Base-by-base conservation (phyloP, 2,797 vertebrate genomes). In the Gymnoscopelus microlampas region DNA sequence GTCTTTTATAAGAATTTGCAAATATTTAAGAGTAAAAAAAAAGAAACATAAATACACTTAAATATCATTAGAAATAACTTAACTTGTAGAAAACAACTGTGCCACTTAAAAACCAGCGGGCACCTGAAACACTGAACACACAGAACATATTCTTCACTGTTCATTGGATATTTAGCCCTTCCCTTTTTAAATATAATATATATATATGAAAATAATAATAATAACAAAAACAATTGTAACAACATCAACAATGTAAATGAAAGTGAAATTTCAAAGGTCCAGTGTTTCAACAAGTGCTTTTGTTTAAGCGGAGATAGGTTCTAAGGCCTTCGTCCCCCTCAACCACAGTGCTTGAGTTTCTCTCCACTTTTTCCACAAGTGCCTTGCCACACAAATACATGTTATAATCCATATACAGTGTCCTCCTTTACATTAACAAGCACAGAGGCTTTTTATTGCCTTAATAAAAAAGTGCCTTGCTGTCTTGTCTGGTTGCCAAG, bases 51-150 rank as follows among this genome's bases (percentile, higher is more conserved):
- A 95, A 95, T 94, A 94, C 84, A 89, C 74, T 94, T 92, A 93
- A 94, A 91, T 94, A 94, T 88, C 78, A 82, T 90, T 88, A 82
- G 82, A 89, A 94, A 94, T 94, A 94, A 94, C 88, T 94, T 94
- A 93, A 90, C 87, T 86, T 76, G 89, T 90, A 89, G 92, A 88
- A 92, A 89, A 82, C 68, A 90, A 93, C 88, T 80, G 86, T 89
- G 89, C 81, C 61, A 84, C 71, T 86, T 82, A 88, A 85, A 87
- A 87, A 87, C 70, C 76, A 86, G 64, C 81, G 88, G 66, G 83
- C 83, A 80, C 79, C 73, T 71, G 78, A 90, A 91, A 91, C 79
- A 81, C 67, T 79, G 72, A 89, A 87, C 74, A 88, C 66, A 89
- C 85, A 90, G 67, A 82, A 79, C 84, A 78, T 61, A 51, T 76